Evolutionary conservation across 1,140 invertebrate species (phyloP).

Genomic region (Reticulitermes speratus): DNA sequence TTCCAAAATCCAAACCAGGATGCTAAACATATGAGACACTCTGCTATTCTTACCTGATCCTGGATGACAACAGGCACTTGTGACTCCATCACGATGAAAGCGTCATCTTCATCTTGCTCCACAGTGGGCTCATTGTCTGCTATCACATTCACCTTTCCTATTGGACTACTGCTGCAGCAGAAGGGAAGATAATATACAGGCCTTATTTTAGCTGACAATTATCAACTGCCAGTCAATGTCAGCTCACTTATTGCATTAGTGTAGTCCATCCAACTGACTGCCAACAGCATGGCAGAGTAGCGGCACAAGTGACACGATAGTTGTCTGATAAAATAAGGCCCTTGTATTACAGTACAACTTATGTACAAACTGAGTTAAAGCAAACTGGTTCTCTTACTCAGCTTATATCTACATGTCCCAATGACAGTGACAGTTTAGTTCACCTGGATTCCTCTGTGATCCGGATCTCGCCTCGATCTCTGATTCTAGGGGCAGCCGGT

Average conservation of each 20-base stretch:
- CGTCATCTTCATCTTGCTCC: conserved; percentile 54
- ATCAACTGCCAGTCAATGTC: too few relatives aligned
- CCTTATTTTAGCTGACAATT: too few relatives aligned
- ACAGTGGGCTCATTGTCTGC: conserved; percentile 32
- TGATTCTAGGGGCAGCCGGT: conserved; percentile 71
- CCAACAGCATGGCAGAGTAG: too few relatives aligned
- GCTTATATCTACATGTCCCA: neutral
- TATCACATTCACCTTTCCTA: conserved; percentile 42
- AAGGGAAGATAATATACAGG: neutral
- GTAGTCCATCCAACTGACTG: too few relatives aligned
- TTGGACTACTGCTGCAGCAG: conserved; percentile 35
- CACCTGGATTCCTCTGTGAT: conserved; percentile 45
- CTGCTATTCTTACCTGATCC: conserved; percentile 1
- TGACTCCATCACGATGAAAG: conserved; percentile 55
- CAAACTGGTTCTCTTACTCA: neutral
- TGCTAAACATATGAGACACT: neutral
- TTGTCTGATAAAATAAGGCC: too few relatives aligned
- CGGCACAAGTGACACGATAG: too few relatives aligned
- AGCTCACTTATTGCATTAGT: too few relatives aligned
- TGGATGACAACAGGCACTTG: conserved; percentile 12
- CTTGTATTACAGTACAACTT: too few relatives aligned
- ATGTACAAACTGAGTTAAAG: too few relatives aligned
- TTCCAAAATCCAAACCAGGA: too few relatives aligned
- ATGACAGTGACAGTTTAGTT: conserved; percentile 24
- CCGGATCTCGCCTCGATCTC: conserved; percentile 54